Evolutionary conservation across 92 coral and sea anemone species (phyloP).

Genomic region (Hydrozoanthus gracilis): DNA sequence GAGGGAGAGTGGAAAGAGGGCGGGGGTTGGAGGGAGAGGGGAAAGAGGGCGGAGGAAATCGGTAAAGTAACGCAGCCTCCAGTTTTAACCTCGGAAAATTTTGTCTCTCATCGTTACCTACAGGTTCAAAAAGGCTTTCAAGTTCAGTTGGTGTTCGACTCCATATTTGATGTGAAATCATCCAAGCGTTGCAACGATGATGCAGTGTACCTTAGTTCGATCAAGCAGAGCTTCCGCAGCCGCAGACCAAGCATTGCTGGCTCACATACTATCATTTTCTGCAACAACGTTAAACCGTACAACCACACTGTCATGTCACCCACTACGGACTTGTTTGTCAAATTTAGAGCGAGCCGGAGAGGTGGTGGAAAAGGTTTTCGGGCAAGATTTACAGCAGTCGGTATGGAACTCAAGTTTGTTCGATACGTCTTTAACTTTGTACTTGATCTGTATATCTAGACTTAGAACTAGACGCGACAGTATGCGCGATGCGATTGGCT

Average conservation of each 20-base stretch:
- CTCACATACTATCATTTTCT: conserved; percentile 69
- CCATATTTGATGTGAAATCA: conserved; percentile 68
- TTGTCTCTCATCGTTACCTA: too few species aligned
- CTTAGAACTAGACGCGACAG: too few species aligned
- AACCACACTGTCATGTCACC: conserved; percentile 73
- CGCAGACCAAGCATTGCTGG: conserved; percentile 53
- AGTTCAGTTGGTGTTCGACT: conserved; percentile 74
- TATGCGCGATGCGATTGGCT: too few species aligned
- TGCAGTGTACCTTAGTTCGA: conserved; percentile 82
- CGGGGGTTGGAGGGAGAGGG: too few species aligned
- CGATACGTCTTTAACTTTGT: too few species aligned
- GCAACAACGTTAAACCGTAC: conserved; percentile 77
- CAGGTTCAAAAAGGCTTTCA: conserved; percentile 60
- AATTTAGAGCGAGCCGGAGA: conserved; percentile 69
- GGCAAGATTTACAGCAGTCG: conserved; percentile 71
- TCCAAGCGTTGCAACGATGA: conserved; percentile 61
- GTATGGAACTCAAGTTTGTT: conserved; percentile 48
- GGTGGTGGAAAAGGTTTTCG: conserved; percentile 80
- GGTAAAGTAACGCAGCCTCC: too few species aligned
- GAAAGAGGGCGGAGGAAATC: too few species aligned
- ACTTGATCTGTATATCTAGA: too few species aligned
- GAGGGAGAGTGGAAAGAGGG: too few species aligned
- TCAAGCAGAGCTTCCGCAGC: conserved; percentile 66
- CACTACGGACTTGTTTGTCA: conserved; percentile 77
- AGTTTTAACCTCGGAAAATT: too few species aligned